Evolutionary conservation across 2,113 vertebrate species (phyloP).

Genomic region (Bos indicus): DNA sequence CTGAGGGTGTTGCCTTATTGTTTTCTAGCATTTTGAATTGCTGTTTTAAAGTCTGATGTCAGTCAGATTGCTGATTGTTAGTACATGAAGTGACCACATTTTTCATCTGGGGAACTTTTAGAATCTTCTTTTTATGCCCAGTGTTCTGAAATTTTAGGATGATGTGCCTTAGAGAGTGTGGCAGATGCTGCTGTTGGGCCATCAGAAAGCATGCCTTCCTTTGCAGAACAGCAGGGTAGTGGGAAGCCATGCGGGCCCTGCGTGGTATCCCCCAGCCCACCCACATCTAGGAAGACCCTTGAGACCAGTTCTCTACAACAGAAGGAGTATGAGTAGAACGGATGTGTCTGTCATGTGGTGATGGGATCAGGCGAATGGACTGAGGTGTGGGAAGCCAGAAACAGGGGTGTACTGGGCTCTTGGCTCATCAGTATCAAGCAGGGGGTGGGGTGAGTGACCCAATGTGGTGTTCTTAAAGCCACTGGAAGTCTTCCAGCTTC

Average conservation of each 20-base stretch:
- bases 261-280: neutral
- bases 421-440: neutral
- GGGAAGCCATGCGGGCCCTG: neutral
- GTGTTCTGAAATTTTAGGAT: neutral
- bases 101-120: neutral
- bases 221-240: neutral
- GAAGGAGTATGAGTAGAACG: neutral
- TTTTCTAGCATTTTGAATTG: neutral
- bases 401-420: neutral
- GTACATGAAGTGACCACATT: neutral
- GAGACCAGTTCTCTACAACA: neutral
- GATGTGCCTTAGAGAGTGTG: neutral
- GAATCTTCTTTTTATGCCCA: neutral
- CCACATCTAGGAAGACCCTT: neutral
- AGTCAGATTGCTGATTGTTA: neutral
- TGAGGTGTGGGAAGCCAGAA: neutral
- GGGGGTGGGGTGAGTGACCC: too few relatives aligned
- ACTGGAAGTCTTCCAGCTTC: neutral
- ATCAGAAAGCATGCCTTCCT: neutral
- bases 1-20: neutral
- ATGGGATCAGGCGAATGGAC: neutral
- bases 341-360: neutral
- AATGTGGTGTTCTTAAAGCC: neutral
- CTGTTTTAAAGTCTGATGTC: neutral
- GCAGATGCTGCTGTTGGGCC: neutral